These are phyloP conservation scores for Gasterosteus aculeatus DNA, from an alignment of 2,113 vertebrate species.

Conservation along the genomic window DNA sequence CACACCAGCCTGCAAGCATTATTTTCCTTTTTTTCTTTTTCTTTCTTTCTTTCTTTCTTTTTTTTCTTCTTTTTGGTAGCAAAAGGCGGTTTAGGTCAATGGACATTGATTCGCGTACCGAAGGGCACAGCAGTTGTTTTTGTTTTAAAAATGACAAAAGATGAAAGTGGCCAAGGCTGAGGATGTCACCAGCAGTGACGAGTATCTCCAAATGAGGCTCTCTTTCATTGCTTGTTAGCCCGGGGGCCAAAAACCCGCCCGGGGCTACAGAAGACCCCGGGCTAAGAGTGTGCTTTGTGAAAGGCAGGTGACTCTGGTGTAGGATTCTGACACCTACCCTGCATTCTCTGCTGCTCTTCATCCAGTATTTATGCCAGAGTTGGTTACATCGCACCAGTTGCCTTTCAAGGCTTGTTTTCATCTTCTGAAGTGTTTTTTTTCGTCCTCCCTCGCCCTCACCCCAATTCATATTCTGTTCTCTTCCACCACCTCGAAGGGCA, in stretches of 20 bases:
- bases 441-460: neutral
- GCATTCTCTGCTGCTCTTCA: slow-evolving; percentile 67
- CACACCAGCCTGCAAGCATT: slow-evolving; percentile 35
- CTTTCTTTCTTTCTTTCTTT: neutral
- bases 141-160: neutral
- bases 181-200: slow-evolving; percentile 6
- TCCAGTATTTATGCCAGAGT: slow-evolving; percentile 68
- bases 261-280: slow-evolving; percentile 61
- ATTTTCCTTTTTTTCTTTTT: slow-evolving; percentile 4
- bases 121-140: slow-evolving; percentile 22
- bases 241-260: slow-evolving; percentile 47
- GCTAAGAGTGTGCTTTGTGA: slow-evolving; percentile 44
- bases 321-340: slow-evolving; percentile 58
- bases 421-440: slow-evolving; percentile 54
- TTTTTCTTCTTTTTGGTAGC: neutral
- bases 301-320: slow-evolving; percentile 51
- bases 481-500: slow-evolving; percentile 61
- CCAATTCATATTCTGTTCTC: slow-evolving; percentile 68
- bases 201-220: slow-evolving; percentile 13
- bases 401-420: slow-evolving; percentile 73
- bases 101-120: slow-evolving; percentile 13
- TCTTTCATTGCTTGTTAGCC: slow-evolving; percentile 51
- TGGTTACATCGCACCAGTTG: slow-evolving; percentile 64
- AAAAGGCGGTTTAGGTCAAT: neutral
- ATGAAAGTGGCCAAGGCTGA: slow-evolving; percentile 24